A percentile compares a stretch with the other conserved stretches of the same genome.
These are phyloP conservation scores for Haemorhous mexicanus DNA, from an alignment of 2,113 vertebrate species.

Conservation along the genomic window DNA sequence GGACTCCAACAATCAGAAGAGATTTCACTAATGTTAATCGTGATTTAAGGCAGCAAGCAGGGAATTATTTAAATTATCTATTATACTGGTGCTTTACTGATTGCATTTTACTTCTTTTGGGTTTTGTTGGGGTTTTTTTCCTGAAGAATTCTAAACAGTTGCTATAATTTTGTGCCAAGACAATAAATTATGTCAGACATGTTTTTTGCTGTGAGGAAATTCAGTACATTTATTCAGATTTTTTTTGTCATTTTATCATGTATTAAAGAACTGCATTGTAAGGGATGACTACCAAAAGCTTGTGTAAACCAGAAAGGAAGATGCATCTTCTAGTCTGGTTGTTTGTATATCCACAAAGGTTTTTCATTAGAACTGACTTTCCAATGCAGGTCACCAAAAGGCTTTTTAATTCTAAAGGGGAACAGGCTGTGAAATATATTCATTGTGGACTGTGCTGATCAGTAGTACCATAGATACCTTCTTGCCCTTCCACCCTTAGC, in stretches of 20 bases:
- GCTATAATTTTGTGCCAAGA: slow-evolving; percentile 16
- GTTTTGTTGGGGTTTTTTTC: background rate
- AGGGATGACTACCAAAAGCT: background rate
- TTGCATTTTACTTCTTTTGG: background rate
- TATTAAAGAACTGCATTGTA: background rate
- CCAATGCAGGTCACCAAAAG: background rate
- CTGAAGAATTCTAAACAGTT: slow-evolving; percentile 26
- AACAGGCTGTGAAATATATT: background rate
- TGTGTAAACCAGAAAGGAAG: background rate
- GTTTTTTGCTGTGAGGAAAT: background rate
- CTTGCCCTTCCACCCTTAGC: background rate
- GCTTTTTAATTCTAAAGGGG: background rate
- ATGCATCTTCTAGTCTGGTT: background rate
- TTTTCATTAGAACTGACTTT: background rate
- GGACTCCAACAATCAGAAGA: background rate
- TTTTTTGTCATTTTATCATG: background rate
- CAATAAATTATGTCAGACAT: background rate
- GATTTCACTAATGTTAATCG: slow-evolving; percentile 10
- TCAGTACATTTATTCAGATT: background rate
- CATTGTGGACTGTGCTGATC: background rate
- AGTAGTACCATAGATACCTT: background rate
- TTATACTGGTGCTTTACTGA: slow-evolving; percentile 32
- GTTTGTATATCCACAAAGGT: background rate
- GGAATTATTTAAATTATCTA: slow-evolving; percentile 8
- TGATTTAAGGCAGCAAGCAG: slow-evolving; percentile 43